These are phyloP conservation scores for Umimayanthus chanpuru DNA, from an alignment of 92 coral and sea anemone genomes.

Conservation along the genomic window DNA sequence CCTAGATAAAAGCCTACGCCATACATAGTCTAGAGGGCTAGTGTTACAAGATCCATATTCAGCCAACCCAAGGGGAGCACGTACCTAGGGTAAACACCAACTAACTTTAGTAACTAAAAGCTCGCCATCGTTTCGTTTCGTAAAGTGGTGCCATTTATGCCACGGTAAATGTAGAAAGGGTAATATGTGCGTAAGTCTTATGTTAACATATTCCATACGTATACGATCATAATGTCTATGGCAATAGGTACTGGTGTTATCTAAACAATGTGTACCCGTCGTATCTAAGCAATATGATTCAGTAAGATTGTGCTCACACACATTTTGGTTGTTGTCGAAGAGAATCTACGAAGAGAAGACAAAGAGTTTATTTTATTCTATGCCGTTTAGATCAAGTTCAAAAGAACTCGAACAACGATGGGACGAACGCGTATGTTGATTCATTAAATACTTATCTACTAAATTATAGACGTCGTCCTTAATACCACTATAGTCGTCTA, in stretches of 20 bases:
- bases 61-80: conserved; percentile 11
- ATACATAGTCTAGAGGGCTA: no score
- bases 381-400: neutral
- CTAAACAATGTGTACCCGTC: conserved; percentile 11
- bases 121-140: conserved; percentile 10
- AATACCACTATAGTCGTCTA: conserved; percentile 6
- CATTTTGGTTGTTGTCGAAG: conserved; percentile 12
- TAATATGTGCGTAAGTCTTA: conserved; percentile 4
- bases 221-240: conserved; percentile 12
- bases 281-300: conserved; percentile 12
- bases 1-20: no score
- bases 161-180: conserved; percentile 11
- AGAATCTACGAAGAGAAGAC: conserved; percentile 11
- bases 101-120: conserved; percentile 12
- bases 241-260: conserved; percentile 10
- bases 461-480: neutral
- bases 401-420: conserved; percentile 5
- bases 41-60: no score
- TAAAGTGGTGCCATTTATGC: conserved; percentile 14
- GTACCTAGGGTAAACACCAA: conserved; percentile 11
- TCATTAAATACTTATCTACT: neutral
- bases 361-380: conserved; percentile 7
- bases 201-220: conserved; percentile 12
- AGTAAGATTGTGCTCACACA: no score
- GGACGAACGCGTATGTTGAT: conserved; percentile 2